A percentile compares a stretch with the other conserved stretches of the same genome.
phyloP scores from a whole-genome alignment of 2,888 invertebrate genomes.

The Sussaba pulchella region DNA sequence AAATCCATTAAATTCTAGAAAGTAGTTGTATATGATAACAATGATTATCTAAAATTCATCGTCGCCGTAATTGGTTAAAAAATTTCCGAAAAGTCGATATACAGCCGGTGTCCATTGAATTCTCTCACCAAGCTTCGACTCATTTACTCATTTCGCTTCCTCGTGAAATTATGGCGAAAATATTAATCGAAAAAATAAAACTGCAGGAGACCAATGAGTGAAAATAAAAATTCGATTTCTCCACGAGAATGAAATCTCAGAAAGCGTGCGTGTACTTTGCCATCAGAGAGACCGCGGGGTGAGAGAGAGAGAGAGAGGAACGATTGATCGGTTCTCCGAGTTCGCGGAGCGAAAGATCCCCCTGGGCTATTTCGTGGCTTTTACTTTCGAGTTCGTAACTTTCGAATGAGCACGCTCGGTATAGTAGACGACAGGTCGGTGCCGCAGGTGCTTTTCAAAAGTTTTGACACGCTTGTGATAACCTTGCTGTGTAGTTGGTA shows the following conservation, averaged over 20 bases:
- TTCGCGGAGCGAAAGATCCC: slow-evolving; percentile 39
- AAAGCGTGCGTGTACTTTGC: background rate
- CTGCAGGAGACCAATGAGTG: background rate
- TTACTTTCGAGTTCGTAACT: slow-evolving; percentile 63
- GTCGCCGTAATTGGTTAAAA: background rate
- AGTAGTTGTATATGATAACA: background rate
- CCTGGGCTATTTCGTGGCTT: slow-evolving; percentile 59
- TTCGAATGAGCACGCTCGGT: slow-evolving; percentile 56
- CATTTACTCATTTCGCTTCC: background rate
- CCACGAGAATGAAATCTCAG: background rate
- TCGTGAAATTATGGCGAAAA: slow-evolving; percentile 1
- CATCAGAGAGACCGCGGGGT: slow-evolving; percentile 1
- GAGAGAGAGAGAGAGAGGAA: too few species aligned
- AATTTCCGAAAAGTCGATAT: background rate
- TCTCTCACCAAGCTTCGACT: slow-evolving; percentile 13
- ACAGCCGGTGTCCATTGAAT: slow-evolving; percentile 30
- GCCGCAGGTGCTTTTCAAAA: slow-evolving; percentile 18
- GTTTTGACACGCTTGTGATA: slow-evolving; percentile 35
- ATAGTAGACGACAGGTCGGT: slow-evolving; percentile 56
- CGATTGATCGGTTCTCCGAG: slow-evolving; percentile 28
- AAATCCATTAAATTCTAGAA: background rate
- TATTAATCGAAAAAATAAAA: background rate
- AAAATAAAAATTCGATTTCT: slow-evolving; percentile 30
- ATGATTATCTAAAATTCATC: background rate
- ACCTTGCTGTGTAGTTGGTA: background rate